Evolutionary conservation across 2,113 vertebrate genomes (phyloP).

Genomic region (Furnarius figulus): DNA sequence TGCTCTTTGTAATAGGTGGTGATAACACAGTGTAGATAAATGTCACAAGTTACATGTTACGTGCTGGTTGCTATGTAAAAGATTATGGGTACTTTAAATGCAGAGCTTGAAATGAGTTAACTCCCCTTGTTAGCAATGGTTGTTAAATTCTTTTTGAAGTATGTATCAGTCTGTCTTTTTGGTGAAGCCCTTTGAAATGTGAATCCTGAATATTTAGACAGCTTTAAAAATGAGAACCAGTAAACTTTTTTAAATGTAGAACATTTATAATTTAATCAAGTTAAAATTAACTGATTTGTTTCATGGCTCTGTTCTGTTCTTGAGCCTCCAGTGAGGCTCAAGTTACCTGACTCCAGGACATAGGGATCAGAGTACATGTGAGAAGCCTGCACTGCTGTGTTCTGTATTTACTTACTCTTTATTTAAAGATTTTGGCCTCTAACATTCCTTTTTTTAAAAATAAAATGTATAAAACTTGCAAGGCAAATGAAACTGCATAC

Average conservation of each 20-base stretch:
- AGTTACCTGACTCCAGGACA: neutral
- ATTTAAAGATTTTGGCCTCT: neutral
- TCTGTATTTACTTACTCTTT: neutral
- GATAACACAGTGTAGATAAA: conserved; percentile 38
- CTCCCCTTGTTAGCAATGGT: neutral
- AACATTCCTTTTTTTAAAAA: neutral
- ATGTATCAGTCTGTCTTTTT: neutral
- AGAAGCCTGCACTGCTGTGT: neutral
- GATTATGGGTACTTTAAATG: conserved; percentile 14
- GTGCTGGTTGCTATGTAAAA: neutral
- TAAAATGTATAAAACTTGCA: neutral
- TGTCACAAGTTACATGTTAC: neutral
- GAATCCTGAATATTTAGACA: neutral
- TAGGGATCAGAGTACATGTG: neutral
- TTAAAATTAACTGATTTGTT: neutral
- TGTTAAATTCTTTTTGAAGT: neutral
- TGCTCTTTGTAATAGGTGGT: conserved; percentile 21
- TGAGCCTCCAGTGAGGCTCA: neutral
- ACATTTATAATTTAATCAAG: neutral
- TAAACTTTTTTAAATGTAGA: neutral
- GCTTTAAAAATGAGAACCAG: neutral
- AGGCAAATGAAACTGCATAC: neutral
- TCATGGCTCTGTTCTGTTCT: neutral
- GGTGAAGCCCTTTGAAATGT: neutral
- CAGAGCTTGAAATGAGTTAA: conserved; percentile 43